Percentiles rank a stretch among this genome's conserved stretches.
Conservation (phyloP, 2,113 vertebrate species). For the Gracilinanus agilis region DNA sequence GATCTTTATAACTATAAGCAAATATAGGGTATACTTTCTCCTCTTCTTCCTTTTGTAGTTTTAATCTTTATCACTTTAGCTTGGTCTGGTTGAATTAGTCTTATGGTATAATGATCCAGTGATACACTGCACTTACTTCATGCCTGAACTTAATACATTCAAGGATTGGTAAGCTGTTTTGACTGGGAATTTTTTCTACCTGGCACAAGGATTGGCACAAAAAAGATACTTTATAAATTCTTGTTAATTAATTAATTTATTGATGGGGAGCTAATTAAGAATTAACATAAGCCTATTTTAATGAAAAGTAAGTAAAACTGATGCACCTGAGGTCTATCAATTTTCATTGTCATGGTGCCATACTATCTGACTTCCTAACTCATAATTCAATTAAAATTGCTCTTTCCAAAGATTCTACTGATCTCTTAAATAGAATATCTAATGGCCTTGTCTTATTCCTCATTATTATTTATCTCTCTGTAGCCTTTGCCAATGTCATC, state of each 20-base stretch:
- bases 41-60: background rate
- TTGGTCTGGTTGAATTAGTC: background rate
- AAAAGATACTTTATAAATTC: background rate
- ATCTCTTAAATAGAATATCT: too few relatives aligned
- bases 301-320: background rate
- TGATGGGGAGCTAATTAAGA: background rate
- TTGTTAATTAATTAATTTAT: background rate
- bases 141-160: background rate
- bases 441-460: too few relatives aligned
- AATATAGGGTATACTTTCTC: background rate
- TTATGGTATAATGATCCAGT: background rate
- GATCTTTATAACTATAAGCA: background rate
- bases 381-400: too few relatives aligned
- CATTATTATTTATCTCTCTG: too few relatives aligned
- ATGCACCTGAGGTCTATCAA: background rate
- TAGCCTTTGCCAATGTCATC: too few relatives aligned
- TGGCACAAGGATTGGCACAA: background rate
- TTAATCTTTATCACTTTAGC: background rate
- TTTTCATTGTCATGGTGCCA: background rate
- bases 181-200: background rate
- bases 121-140: background rate
- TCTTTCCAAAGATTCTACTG: too few relatives aligned
- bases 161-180: background rate
- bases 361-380: background rate
- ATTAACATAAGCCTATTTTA: background rate